Base-by-base conservation (phyloP, 2,888 invertebrate genomes). In the Noctua comes region DNA sequence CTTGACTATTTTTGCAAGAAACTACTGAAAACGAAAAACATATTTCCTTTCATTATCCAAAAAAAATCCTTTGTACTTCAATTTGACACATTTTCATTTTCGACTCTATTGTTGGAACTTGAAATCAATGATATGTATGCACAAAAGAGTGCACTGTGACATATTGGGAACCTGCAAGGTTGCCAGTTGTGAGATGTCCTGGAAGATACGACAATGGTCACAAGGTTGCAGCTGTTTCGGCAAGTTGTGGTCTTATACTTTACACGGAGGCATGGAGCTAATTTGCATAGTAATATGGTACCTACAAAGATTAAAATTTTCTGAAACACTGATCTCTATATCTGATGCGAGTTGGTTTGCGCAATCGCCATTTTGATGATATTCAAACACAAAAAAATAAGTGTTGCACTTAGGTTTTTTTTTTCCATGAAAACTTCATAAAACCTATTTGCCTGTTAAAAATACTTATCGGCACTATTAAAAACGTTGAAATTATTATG, bases 121-220 rank as follows among this genome's bases (percentile, higher is more conserved):
- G n/a, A 43, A 69, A 70, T 66, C 68, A 31, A 43, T 82, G 7
- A 16, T 21, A 85, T 65, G 21, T 62, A 31, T 59, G 66, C 36
- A 69, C 24, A 68, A 73, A 40, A 77, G 31, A 54, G 36, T 36
- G 51, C 54, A 72, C 13, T 31, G 27, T 13, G 16, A 57, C 40
- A 40, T 69, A 74, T 57, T 76, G 84, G 72, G 71, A 18, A 54
- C 24, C 16, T 68, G 27, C 75, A 57, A 86, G 84, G 87, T 64
- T 66, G 27, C 21, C 8, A 46, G 7, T 24, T 3, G 65, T 24
- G 31, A 81, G 87, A 84, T 82, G 82, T 72, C 85, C 79, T 84
- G 86, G 59, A 77, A 66, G 77, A 86, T 87, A 84, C n/a, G 62
- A 24, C 40, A 81, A 68, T 75, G 69, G 73, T 69, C 66, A 84